A percentile compares a stretch with the other conserved stretches of the same genome.
These are phyloP conservation scores for Stichodactyla mertensii DNA, from an alignment of 64 coral and sea anemone species.

Conservation along the genomic window DNA sequence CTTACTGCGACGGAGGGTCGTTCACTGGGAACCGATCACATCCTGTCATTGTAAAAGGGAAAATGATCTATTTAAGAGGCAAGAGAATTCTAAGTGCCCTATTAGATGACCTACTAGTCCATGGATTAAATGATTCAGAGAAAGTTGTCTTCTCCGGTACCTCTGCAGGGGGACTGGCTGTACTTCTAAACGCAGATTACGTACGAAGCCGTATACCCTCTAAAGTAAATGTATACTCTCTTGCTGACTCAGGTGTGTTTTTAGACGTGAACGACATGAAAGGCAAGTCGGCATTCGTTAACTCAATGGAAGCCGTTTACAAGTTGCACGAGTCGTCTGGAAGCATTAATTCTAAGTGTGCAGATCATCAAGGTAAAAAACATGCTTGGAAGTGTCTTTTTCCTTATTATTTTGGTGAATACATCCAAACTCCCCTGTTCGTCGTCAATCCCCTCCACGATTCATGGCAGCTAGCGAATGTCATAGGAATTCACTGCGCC, in stretches of 20 bases:
- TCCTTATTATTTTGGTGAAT: slow-evolving; percentile 65
- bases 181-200: slow-evolving; percentile 71
- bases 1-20: slow-evolving; percentile 85
- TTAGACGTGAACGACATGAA: slow-evolving; percentile 56
- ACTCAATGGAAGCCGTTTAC: slow-evolving; percentile 65
- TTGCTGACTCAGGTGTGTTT: slow-evolving; percentile 81
- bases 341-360: slow-evolving; percentile 54
- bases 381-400: slow-evolving; percentile 80
- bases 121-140: slow-evolving; percentile 24
- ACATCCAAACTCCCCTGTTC: slow-evolving; percentile 55
- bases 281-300: slow-evolving; percentile 30
- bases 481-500: slow-evolving; percentile 57
- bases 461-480: slow-evolving; percentile 75
- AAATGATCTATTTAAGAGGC: slow-evolving; percentile 67
- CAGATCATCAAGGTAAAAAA: slow-evolving; percentile 11
- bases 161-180: slow-evolving; percentile 80
- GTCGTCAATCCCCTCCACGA: slow-evolving; percentile 77
- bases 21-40: slow-evolving; percentile 71
- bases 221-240: slow-evolving; percentile 42
- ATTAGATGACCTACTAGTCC: slow-evolving; percentile 58
- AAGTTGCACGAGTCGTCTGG: slow-evolving; percentile 65
- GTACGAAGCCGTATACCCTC: slow-evolving; percentile 49
- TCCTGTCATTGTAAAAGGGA: slow-evolving; percentile 51
- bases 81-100: slow-evolving; percentile 69
- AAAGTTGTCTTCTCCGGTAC: slow-evolving; percentile 81